Evolutionary conservation across 2,888 invertebrate genomes (phyloP), one percentile per base, ranked within the genome.

Genomic region (Timandra comae): DNA sequence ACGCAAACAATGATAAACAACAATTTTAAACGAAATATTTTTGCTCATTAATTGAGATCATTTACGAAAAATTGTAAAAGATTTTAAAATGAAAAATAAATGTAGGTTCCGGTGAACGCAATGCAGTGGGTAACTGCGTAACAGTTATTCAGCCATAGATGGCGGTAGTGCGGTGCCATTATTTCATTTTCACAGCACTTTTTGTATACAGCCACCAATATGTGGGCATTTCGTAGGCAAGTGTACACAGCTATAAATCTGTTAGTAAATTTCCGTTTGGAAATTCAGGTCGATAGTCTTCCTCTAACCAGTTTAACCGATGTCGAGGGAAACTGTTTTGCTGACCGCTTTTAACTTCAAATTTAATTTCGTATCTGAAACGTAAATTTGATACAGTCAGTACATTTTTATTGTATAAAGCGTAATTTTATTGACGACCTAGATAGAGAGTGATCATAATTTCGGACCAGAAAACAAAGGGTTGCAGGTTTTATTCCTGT

Each of bases 121-220:
- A 43, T 48, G 44, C 47, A 24, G 24, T 24, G 11, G 45, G 44
- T 41, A 37, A 24, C 31, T 36, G 31, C 31, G 42, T 35, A 39
- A 34, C 37, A 31, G 35, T 22, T 30, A 31, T 30, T 32, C 32
- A 27, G 23, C 33, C 29, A 34, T 36, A 33, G 35, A 36, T 33
- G 30, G 33, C 25, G 38, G 34, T 28, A 11, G 3, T 35, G 38
- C 35, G 36, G 30, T 28, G 26, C 32, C 33, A 43, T 38, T 41
- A 37, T 39, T 45, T 45, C 42, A 42, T 43, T 44, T 42, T 33
- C 32, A 33, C 19, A 40, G 32, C 43, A 36, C 23, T 42, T 40
- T 40, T 42, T 35, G 30, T 31, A 12, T 23, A 27, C 24, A 3
- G 27, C 7, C 29, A 26, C 13, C 32, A 28, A 30, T 33, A 27